A percentile compares a stretch with the other conserved stretches of the same genome.
Evolutionary conservation across 92 coral and sea anemone species (phyloP).

Genomic region (Isaurus tuberculatus): DNA sequence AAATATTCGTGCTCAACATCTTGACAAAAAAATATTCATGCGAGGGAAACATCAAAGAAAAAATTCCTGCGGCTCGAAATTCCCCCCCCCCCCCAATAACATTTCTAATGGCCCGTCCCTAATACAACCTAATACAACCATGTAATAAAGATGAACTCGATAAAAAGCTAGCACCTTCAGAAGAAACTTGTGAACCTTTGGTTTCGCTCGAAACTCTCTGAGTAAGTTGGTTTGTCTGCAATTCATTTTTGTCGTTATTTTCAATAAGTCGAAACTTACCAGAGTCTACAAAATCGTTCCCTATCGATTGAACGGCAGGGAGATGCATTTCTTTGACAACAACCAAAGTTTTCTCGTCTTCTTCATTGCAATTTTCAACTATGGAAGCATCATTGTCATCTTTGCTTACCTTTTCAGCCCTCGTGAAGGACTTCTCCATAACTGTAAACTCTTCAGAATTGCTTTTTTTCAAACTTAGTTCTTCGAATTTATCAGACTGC

Average conservation of each 20-base stretch:
- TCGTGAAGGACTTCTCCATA: background rate
- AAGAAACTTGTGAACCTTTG: background rate
- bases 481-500: background rate
- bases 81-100: no score
- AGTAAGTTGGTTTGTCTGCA: background rate
- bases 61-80: no score
- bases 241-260: background rate
- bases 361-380: conserved; percentile 1
- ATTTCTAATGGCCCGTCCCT: no score
- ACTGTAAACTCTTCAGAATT: background rate
- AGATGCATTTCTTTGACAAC: conserved; percentile 13
- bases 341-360: background rate
- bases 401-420: background rate
- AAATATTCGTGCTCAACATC: no score
- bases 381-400: background rate
- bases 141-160: no score
- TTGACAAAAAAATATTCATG: no score
- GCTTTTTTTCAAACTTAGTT: background rate
- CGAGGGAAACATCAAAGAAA: no score
- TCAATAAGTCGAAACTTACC: background rate
- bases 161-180: background rate
- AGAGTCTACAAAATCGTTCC: conserved; percentile 12
- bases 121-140: no score
- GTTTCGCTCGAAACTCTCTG: background rate
- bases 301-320: conserved; percentile 10